These are phyloP conservation scores for Porites evermanni DNA, from an alignment of 92 coral and sea anemone species.

Conservation along the genomic window DNA sequence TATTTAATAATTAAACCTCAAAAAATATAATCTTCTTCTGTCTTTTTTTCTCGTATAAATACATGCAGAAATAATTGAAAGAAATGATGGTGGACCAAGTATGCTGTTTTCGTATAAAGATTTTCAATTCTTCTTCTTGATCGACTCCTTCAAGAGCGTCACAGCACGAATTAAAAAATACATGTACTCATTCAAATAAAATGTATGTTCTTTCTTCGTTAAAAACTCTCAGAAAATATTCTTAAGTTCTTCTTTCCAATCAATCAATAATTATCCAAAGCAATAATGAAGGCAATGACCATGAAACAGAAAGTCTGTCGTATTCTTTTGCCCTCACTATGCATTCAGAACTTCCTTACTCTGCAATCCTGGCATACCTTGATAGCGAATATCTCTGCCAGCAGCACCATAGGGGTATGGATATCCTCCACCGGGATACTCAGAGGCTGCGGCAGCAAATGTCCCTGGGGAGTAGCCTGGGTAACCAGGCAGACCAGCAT, in stretches of 20 bases:
- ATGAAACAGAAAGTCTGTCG: background rate
- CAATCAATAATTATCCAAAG: background rate
- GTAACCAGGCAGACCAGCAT: slow-evolving; percentile 69
- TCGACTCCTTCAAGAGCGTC: slow-evolving; percentile 7
- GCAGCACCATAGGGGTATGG: slow-evolving; percentile 67
- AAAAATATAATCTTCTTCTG: slow-evolving; percentile 33
- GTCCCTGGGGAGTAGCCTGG: slow-evolving; percentile 78
- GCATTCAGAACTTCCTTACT: slow-evolving; percentile 83
- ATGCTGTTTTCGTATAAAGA: background rate
- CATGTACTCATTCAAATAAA: slow-evolving; percentile 9
- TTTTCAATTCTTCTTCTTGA: slow-evolving; percentile 12
- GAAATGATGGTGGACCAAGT: background rate
- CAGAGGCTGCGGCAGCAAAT: slow-evolving; percentile 72
- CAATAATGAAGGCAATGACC: background rate
- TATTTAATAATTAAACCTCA: slow-evolving; percentile 23
- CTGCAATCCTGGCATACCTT: slow-evolving; percentile 83
- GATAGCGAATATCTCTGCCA: slow-evolving; percentile 79
- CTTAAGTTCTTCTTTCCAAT: too few relatives aligned
- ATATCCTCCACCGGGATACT: slow-evolving; percentile 74
- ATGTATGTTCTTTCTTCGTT: background rate
- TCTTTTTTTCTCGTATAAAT: slow-evolving; percentile 20
- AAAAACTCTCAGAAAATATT: slow-evolving; percentile 12
- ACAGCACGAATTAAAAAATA: background rate
- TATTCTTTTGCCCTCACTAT: slow-evolving; percentile 30
- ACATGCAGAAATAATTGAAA: slow-evolving; percentile 29